Conservation (phyloP, 1,140 invertebrate species). For the Oryzaephilus surinamensis region DNA sequence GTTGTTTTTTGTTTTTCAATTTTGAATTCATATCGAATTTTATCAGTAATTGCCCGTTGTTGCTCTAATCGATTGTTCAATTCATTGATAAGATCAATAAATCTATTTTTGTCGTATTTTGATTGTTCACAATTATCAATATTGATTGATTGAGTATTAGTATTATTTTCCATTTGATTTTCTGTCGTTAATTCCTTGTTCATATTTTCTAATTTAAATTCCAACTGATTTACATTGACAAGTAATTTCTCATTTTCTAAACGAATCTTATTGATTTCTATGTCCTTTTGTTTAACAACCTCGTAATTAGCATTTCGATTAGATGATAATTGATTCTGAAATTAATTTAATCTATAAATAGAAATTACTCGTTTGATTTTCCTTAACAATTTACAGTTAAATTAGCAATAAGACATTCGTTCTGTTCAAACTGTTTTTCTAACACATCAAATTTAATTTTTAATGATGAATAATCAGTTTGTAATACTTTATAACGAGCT, state of each 20-base stretch:
- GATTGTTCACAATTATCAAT: slow-evolving; percentile 1
- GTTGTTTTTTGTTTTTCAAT: slow-evolving; percentile 26
- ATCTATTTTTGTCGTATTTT: slow-evolving; percentile 11
- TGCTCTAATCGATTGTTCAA: slow-evolving; percentile 41
- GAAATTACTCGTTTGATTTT: background rate
- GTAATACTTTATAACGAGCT: slow-evolving; percentile 45
- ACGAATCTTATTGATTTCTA: slow-evolving; percentile 11
- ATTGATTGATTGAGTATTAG: slow-evolving; percentile 7
- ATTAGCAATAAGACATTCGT: slow-evolving; percentile 44
- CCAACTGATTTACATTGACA: slow-evolving; percentile 13
- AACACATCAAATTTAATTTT: slow-evolving; percentile 37
- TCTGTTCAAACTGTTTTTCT: slow-evolving; percentile 40
- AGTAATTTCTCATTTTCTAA: slow-evolving; percentile 15
- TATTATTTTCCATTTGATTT: slow-evolving; percentile 10
- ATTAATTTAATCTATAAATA: background rate
- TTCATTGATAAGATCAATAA: slow-evolving; percentile 41
- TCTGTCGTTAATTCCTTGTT: slow-evolving; percentile 9
- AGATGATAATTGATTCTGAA: slow-evolving; percentile 12
- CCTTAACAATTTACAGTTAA: slow-evolving; percentile 37
- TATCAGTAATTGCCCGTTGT: slow-evolving; percentile 34
- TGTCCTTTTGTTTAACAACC: slow-evolving; percentile 14
- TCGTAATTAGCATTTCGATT: slow-evolving; percentile 10
- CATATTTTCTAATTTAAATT: slow-evolving; percentile 10
- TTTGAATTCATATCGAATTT: slow-evolving; percentile 19
- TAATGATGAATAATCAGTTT: slow-evolving; percentile 39